Conservation (phyloP, 2,113 vertebrate genomes). For the Synchiropus splendidus region DNA sequence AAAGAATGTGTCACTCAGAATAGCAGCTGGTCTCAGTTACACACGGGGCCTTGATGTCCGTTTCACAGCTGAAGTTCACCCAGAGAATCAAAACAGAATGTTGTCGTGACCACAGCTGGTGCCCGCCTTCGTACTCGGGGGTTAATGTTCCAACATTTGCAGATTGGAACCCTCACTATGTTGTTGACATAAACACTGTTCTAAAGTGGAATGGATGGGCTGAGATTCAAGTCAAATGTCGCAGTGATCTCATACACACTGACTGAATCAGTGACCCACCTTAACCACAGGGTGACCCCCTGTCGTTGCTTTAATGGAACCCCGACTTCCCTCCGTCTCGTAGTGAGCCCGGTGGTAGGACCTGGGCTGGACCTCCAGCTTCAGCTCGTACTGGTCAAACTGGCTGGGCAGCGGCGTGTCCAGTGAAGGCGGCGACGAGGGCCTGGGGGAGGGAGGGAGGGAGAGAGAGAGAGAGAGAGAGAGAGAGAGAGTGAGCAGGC, state of each 20-base stretch:
- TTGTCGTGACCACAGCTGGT: too few relatives aligned
- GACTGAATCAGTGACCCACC: constrained; percentile 53
- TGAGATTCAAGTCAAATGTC: too few relatives aligned
- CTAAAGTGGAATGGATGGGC: too few relatives aligned
- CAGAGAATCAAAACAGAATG: too few relatives aligned
- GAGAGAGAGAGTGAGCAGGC: too few relatives aligned
- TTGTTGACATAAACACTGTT: too few relatives aligned
- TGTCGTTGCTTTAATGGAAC: constrained; percentile 82
- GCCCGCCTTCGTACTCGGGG: too few relatives aligned
- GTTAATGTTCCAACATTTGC: too few relatives aligned
- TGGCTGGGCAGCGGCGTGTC: constrained; percentile 86
- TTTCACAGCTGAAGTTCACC: too few relatives aligned
- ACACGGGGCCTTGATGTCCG: constrained; percentile 28
- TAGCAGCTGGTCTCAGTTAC: constrained; percentile 58
- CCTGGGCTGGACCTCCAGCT: constrained; percentile 88
- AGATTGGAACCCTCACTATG: too few relatives aligned
- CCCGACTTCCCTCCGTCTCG: constrained; percentile 94
- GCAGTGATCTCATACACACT: too few relatives aligned
- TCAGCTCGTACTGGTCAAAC: constrained; percentile 83
- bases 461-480: too few relatives aligned
- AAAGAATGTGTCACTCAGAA: constrained; percentile 35
- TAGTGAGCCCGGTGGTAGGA: constrained; percentile 94
- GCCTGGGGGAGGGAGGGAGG: constrained; percentile 57
- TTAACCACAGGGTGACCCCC: constrained; percentile 86
- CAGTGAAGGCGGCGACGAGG: constrained; percentile 82